Evolutionary conservation across 1,140 invertebrate species (phyloP).

Genomic region (Brachionus plicatilis): DNA sequence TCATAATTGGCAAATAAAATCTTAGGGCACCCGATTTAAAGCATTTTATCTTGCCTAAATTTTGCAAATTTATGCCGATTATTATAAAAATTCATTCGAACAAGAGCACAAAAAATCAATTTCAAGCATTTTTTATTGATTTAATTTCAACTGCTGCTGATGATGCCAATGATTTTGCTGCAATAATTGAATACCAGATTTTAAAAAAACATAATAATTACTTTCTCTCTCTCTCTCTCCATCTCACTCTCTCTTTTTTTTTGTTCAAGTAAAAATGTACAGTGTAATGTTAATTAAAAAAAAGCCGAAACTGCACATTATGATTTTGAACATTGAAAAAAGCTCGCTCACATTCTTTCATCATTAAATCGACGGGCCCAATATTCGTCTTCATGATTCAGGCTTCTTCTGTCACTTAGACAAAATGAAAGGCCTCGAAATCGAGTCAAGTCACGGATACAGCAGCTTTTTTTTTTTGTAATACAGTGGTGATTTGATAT

Average conservation of each 20-base stretch:
- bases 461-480: no score
- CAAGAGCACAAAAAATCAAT: conserved; percentile 6
- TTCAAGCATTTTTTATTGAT: conserved; percentile 35
- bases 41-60: neutral
- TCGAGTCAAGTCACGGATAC: neutral
- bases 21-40: neutral
- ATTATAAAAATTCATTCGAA: neutral
- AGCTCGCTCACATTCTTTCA: neutral
- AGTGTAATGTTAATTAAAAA: neutral
- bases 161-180: neutral
- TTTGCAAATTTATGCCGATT: conserved; percentile 3
- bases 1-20: neutral
- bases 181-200: conserved; percentile 30
- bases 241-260: neutral
- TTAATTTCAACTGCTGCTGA: neutral
- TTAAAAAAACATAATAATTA: conserved; percentile 25
- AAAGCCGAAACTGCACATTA: neutral
- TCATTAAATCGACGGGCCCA: neutral
- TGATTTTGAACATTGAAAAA: neutral
- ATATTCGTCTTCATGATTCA: neutral
- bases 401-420: neutral
- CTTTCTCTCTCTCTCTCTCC: neutral
- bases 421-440: neutral
- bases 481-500: no score
- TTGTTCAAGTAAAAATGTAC: neutral